Conservation (phyloP, 2,113 vertebrate genomes). For the Esox niger region DNA sequence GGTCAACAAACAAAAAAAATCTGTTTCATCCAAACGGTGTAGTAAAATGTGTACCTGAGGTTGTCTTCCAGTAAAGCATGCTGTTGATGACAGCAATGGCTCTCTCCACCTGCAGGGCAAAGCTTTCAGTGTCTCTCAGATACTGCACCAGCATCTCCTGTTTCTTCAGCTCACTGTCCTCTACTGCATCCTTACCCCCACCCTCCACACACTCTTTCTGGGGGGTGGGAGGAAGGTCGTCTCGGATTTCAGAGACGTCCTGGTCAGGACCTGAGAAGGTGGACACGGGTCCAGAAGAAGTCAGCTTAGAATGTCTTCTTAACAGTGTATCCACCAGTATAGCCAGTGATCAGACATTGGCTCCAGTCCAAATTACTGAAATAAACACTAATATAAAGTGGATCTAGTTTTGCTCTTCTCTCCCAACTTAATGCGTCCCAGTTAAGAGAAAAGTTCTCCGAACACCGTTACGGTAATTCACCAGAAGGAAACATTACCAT, state of each 20-base stretch:
- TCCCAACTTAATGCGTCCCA: no score
- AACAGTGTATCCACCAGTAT: no score
- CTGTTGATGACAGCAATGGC: constrained; percentile 84
- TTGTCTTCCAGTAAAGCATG: constrained; percentile 89
- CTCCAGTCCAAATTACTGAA: no score
- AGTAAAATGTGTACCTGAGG: constrained; percentile 76
- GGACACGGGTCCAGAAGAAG: not conserved
- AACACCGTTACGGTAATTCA: no score
- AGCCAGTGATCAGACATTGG: no score
- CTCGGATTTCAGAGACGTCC: constrained; percentile 43
- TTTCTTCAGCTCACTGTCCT: constrained; percentile 77
- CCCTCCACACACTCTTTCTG: constrained; percentile 32
- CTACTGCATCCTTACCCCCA: constrained; percentile 36
- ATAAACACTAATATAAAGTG: no score
- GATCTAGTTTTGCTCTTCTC: no score
- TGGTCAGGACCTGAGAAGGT: constrained; percentile 61
- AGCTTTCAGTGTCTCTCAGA: constrained; percentile 85
- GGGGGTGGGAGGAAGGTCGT: constrained; percentile 47
- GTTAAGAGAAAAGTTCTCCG: no score
- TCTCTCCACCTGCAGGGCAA: constrained; percentile 85
- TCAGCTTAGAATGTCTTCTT: not conserved
- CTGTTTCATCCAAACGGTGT: no score
- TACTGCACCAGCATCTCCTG: constrained; percentile 96
- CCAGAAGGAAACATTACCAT: no score
- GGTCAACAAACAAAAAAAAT: no score